Conservation (phyloP, 2,888 invertebrate species). For the Ryuthela nishihirai region DNA sequence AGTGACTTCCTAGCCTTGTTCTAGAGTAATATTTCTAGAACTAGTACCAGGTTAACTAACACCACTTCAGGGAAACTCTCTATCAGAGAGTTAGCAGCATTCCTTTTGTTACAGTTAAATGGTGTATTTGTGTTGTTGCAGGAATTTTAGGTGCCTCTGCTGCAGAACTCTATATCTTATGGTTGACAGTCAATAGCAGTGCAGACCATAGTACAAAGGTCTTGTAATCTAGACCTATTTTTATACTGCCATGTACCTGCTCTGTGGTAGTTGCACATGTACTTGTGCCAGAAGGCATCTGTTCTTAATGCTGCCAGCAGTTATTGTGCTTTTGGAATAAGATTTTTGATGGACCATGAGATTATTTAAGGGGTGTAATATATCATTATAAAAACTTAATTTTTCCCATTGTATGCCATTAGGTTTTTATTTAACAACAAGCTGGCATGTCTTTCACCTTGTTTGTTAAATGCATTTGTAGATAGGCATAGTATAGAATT, state of each 20-base stretch:
- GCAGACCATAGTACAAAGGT: neutral
- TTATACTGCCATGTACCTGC: neutral
- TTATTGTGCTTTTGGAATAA: no score
- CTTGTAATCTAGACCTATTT: neutral
- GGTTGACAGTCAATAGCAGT: neutral
- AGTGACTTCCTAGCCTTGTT: no score
- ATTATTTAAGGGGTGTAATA: neutral
- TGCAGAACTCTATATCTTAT: neutral
- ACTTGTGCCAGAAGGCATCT: no score
- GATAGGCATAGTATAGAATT: neutral
- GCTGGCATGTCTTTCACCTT: neutral
- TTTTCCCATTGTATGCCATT: neutral
- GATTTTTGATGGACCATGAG: neutral
- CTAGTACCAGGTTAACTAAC: no score
- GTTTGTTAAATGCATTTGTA: neutral
- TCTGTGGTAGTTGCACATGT: neutral
- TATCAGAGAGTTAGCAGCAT: neutral
- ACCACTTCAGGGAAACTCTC: neutral
- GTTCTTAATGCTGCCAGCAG: no score
- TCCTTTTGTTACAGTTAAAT: neutral
- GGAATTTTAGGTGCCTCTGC: neutral
- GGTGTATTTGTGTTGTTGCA: neutral
- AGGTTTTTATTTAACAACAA: neutral
- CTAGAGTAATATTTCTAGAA: no score
- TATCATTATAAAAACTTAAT: neutral